Base-by-base conservation (phyloP, 2,113 vertebrate genomes). In the Clarias macrocephalus region DNA sequence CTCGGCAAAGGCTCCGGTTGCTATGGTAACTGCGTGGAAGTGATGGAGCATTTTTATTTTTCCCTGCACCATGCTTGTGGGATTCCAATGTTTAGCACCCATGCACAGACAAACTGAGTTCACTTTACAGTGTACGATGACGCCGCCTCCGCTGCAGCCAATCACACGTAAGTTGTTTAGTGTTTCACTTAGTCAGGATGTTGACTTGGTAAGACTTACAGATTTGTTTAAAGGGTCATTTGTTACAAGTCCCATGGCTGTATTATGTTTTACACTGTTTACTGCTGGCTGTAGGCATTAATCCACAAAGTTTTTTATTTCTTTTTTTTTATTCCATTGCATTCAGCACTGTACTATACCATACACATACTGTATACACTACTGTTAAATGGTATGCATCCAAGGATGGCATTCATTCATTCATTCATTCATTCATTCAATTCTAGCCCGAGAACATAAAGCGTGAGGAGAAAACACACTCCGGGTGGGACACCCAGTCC, bases 21-120 rank as follows among this genome's bases (percentile, higher is more conserved):
- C 94, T 88, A 96, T 92, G 84, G 95, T 93, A 93, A 96, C 92
- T 9, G 59, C 59, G 94, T 87, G 82, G 90, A 92, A 94, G 93
- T 92, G 94, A 95, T 93, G 94, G 95, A 92, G 83, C 52, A 59
- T 75, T 79, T 86, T 54, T 86, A 62, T 82, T 65, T 88, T 66
- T 85, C 83, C 77, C 68, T 62, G 59, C 54, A 42, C n/a, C 28
- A 76, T 25, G 68, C 80, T 83, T 57, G 42, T 84, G 79, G 52
- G 56, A 85, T 79, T 68, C 37, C 82, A 87, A 23, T 65, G 59
- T 66, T 56, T 42, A 73, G 28, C 76, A 81, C 56, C 68, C 56
- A 87, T 30, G 8, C 48, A 62, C 33, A 30, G 10, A 63, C 63
- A 80, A 30, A 77, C 30, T 12, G 25, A 56, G 63, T 21, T 73